Evolutionary conservation across 2,113 vertebrate species (phyloP), one percentile per base, ranked within the genome.

Genomic region (Jaculus jaculus): DNA sequence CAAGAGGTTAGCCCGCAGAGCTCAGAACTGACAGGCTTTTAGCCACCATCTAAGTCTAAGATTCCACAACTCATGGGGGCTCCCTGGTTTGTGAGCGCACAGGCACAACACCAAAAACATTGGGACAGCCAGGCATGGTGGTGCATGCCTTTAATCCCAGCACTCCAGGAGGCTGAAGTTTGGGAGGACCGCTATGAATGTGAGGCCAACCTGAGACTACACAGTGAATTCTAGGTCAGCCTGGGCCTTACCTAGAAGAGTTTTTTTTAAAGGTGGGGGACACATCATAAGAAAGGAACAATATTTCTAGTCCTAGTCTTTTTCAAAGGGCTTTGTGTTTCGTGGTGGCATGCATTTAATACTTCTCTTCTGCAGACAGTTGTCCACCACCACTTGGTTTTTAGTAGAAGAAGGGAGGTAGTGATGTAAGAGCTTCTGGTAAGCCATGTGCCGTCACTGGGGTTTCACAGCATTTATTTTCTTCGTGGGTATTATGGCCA

Each of bases 391-490:
- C 58, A 26, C 20, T 28, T 58, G 24, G n/a, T 23, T 79, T 17
- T 34, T 82, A 79, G 47, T 15, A 30, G 34, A 88, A 58, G 54
- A 89, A 95, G 72, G 15, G 37, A 60, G 58, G 37, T 34, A 10
- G 30, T 51, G n/a, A 23, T 58, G 73, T 30, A 58, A 63, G 47
- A 73, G 71, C 24, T 65, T 11, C 28, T 82, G 23, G 39, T 37
- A 58, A 84, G 37, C 28, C 17, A 11, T 15, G 2, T 4, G 65
- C 24, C 73, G 28, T 42, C 47, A 12, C 32, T 30, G 79, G 89
- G 58, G 54, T 51, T 28, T 39, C 28, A 7, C 18, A 30, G 63
- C 4, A 8, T 47, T 30, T 17, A n/a, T 5, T 91, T 10, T 73
- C 32, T 68, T 74, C 13, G 0, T 3, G 16, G 24, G 37, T 37